Conservation (phyloP, 2,113 vertebrate genomes). For the Thomomys bottae region DNA sequence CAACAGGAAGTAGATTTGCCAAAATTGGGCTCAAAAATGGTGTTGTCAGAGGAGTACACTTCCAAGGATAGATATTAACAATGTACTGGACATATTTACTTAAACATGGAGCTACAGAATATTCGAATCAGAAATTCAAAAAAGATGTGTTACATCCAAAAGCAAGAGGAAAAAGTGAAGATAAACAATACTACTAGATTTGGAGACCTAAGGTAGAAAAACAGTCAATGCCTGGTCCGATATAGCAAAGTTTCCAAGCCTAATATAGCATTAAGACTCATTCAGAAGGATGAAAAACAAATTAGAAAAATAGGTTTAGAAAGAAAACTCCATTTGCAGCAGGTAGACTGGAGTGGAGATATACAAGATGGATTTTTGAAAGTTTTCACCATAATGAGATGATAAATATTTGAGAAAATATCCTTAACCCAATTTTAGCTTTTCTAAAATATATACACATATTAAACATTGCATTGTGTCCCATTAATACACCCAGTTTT, state of each 20-base stretch:
- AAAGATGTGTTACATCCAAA: background rate
- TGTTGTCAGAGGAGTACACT: background rate
- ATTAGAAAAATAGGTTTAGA: background rate
- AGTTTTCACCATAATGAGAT: background rate
- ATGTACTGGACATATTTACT: background rate
- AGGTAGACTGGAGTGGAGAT: background rate
- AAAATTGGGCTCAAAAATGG: background rate
- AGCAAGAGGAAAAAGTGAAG: background rate
- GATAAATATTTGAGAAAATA: background rate
- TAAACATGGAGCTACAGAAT: background rate
- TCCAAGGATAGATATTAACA: background rate
- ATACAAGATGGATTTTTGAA: background rate
- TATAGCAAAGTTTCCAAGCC: background rate
- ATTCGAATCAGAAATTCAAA: background rate
- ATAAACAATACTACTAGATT: background rate
- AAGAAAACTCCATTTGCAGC: background rate
- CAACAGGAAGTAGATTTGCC: background rate
- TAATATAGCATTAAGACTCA: background rate
- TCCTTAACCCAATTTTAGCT: too few relatives aligned
- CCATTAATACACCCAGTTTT: background rate
- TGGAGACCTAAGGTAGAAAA: too few relatives aligned
- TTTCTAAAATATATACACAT: too few relatives aligned
- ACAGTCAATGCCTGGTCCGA: too few relatives aligned
- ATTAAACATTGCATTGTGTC: background rate
- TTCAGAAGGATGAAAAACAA: background rate